Evolutionary conservation across 2,888 invertebrate genomes (phyloP), one percentile per base, ranked within the genome.

Genomic region (Branchinecta sandiegonensis): DNA sequence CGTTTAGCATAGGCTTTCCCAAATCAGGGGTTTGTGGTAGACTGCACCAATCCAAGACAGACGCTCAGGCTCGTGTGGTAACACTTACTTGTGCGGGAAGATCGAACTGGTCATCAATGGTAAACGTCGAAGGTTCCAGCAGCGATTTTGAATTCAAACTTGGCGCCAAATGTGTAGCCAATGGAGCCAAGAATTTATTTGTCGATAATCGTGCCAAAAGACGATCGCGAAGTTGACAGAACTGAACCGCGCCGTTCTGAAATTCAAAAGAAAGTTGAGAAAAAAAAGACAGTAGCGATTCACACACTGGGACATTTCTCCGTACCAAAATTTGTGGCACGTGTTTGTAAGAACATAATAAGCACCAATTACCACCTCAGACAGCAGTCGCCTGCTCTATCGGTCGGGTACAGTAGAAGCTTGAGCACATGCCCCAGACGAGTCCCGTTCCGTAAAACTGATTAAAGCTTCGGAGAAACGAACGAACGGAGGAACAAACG

Each of bases 61-160:
- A 23, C 23, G 23, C n/a, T 23, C 23, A 23, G 23, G 23, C 2
- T 23, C 23, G 23, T 3, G 23, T 4, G 37, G 37, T 37, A 37
- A 37, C n/a, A 56, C 95, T 95, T 0, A 96, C 83, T 0, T 90
- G 88, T 48, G 95, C 88, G 0, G 96, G 96, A 68, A 97, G 79
- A 77, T 96, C 94, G 77, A 96, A 96, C 76, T 95, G 91, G 74
- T 95, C 94, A 76, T 90, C 91, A 68, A 93, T 85, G 76, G 87
- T 87, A 73, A 85, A 90, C 4, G 84, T 81, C 48, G 88, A 87
- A 66, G 88, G 84, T 0, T 88, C 89, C 56, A 90, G 10, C 9
- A n/a, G 37, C 9, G 5, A 48, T 17, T 17, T 12, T 13, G 37
- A 48, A 13, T 37, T 12, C 37, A 48, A 48, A 8, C 37, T 8